phyloP scores from a whole-genome alignment of 2,113 vertebrate genomes.

The Cricetomys ansorgei region DNA sequence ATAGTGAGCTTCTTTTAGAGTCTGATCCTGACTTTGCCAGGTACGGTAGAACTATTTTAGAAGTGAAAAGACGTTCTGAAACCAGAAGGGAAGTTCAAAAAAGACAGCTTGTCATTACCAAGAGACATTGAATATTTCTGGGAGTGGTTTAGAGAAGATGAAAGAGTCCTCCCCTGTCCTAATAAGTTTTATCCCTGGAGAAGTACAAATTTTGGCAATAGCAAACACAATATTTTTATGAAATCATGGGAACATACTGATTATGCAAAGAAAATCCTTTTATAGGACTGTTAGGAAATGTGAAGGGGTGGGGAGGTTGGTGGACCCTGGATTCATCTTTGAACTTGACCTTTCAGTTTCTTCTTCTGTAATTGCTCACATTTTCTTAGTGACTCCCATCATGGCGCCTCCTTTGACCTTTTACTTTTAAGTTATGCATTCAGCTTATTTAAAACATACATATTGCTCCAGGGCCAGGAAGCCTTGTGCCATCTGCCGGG shows the following conservation, averaged over 20 bases:
- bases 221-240: neutral
- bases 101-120: neutral
- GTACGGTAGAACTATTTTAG: neutral
- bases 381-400: conserved; percentile 12
- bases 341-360: conserved; percentile 35
- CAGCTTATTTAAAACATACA: conserved; percentile 63
- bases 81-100: neutral
- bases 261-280: conserved; percentile 25
- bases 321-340: conserved; percentile 21
- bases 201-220: neutral
- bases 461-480: conserved; percentile 37
- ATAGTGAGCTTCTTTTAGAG: neutral
- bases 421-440: conserved; percentile 62
- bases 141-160: conserved; percentile 10
- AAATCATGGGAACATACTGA: neutral
- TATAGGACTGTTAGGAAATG: neutral
- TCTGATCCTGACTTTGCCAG: neutral
- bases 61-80: neutral
- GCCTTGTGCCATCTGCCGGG: neutral
- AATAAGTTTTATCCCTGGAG: neutral
- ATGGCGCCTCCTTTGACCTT: conserved; percentile 47
- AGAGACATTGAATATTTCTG: neutral
- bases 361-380: neutral
- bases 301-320: neutral
- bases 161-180: neutral